Evolutionary conservation across 1,140 invertebrate species (phyloP), one percentile per base, ranked within the genome.

Genomic region (Phymorhynchus buccinoides): DNA sequence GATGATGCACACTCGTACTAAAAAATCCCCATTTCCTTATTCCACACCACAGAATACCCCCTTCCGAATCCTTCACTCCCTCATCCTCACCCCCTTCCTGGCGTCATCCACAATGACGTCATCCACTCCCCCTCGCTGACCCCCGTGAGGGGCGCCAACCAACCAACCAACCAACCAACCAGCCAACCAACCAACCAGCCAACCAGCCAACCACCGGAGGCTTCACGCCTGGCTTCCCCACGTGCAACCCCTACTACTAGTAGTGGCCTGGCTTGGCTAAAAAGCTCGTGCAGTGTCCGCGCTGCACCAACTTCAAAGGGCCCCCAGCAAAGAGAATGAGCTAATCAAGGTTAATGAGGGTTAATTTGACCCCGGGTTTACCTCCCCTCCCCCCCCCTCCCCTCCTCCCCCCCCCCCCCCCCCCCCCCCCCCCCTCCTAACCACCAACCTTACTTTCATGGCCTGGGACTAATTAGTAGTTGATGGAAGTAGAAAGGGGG

Each of bases 321-420:
- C n/a, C 37, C 52, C 52, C 37, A 32, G 7, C 16, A 30, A 2
- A 27, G 62, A n/a, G n/a, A n/a, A 83, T 68, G 81, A 83, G 62
- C 66, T 83, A 83, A 83, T 83, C 81, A 83, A n/a, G 81, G 81
- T 73, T 83, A 83, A 83, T 71, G 66, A 68, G 62, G 81, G 62
- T 83, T 83, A 83, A 83, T 83, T 83, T 83, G 81, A 83, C 81
- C 81, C 81, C 66, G 16, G 30, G 41, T 62, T 71, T 37, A 37
- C n/a, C 77, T 62, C n/a, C 56, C 6, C 56, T n/a, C n/a, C n/a
- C n/a, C n/a, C n/a, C n/a, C n/a, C n/a, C n/a, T n/a, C n/a, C n/a
- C n/a, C n/a, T n/a, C n/a, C n/a, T n/a, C n/a, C n/a, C n/a, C n/a
- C n/a, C n/a, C n/a, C n/a, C n/a, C n/a, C n/a, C n/a, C n/a, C n/a